Evolutionary conservation across 2,888 invertebrate species (phyloP).

Genomic region (Ferrisia virgata): DNA sequence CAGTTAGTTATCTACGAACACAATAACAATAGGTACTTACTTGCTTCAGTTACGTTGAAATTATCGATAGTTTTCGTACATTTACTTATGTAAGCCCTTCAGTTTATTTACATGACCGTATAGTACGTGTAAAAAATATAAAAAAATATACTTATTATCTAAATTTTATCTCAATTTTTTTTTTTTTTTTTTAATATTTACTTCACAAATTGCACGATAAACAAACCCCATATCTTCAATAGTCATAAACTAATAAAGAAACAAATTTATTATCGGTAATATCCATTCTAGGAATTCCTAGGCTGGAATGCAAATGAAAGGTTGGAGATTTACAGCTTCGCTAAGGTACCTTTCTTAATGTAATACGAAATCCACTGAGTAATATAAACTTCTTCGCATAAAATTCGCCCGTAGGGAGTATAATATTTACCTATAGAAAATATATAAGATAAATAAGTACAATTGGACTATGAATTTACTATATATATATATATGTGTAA

Average conservation of each 20-base stretch:
- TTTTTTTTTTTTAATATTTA: background rate
- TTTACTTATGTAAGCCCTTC: too few species aligned
- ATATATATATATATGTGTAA: too few species aligned
- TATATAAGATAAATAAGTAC: background rate
- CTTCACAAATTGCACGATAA: background rate
- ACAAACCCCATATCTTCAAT: background rate
- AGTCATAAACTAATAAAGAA: background rate
- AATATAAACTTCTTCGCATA: conserved; percentile 19
- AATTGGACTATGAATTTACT: background rate
- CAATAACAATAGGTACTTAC: too few species aligned
- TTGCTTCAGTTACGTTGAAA: too few species aligned
- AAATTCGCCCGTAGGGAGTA: background rate
- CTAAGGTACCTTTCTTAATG: conserved; percentile 10
- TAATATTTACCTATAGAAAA: background rate
- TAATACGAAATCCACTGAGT: conserved; percentile 16
- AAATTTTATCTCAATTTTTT: background rate
- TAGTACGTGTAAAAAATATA: too few species aligned
- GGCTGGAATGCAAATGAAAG: conserved; percentile 13
- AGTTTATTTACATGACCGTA: too few species aligned
- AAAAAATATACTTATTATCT: too few species aligned
- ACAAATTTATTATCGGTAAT: conserved; percentile 15
- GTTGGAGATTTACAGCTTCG: conserved; percentile 4
- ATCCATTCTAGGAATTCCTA: conserved; percentile 4
- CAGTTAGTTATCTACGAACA: too few species aligned
- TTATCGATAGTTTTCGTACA: too few species aligned